These are phyloP conservation scores for Papilio glaucus DNA, from an alignment of 1,140 invertebrate genomes.

Conservation along the genomic window DNA sequence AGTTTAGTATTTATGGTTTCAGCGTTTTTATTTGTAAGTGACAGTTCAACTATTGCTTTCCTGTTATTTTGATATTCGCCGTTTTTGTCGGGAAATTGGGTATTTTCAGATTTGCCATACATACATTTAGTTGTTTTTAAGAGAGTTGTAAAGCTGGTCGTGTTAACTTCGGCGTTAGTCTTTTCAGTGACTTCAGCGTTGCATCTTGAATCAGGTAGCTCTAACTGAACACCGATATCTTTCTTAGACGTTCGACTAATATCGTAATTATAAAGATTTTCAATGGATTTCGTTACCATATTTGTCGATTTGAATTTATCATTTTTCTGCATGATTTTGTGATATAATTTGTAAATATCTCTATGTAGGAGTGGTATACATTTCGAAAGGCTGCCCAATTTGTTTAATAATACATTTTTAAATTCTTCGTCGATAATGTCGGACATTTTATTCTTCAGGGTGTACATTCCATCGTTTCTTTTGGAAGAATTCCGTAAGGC, in stretches of 20 bases:
- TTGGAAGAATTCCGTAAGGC: background rate
- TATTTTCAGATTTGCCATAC: slow-evolving; percentile 7
- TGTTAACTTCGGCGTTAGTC: slow-evolving; percentile 18
- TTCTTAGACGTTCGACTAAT: too few relatives aligned
- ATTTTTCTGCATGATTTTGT: too few relatives aligned
- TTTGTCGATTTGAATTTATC: too few relatives aligned
- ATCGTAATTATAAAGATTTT: too few relatives aligned
- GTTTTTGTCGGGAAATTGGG: background rate
- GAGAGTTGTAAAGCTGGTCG: background rate
- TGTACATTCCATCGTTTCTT: background rate
- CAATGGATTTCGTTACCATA: too few relatives aligned
- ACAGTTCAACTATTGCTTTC: background rate
- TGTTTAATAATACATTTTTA: slow-evolving; percentile 63
- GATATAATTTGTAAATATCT: too few relatives aligned
- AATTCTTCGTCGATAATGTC: slow-evolving; percentile 65
- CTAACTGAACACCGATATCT: too few relatives aligned
- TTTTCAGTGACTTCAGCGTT: slow-evolving; percentile 37
- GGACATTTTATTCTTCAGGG: slow-evolving; percentile 39
- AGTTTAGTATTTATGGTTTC: background rate
- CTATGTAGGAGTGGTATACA: too few relatives aligned
- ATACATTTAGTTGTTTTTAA: slow-evolving; percentile 1
- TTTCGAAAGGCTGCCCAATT: slow-evolving; percentile 42
- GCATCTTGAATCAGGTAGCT: too few relatives aligned
- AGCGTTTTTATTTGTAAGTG: slow-evolving; percentile 23
- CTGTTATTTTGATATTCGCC: background rate